These are phyloP conservation scores for Uropsilus gracilis DNA, from an alignment of 2,113 vertebrate species.

Conservation along the genomic window DNA sequence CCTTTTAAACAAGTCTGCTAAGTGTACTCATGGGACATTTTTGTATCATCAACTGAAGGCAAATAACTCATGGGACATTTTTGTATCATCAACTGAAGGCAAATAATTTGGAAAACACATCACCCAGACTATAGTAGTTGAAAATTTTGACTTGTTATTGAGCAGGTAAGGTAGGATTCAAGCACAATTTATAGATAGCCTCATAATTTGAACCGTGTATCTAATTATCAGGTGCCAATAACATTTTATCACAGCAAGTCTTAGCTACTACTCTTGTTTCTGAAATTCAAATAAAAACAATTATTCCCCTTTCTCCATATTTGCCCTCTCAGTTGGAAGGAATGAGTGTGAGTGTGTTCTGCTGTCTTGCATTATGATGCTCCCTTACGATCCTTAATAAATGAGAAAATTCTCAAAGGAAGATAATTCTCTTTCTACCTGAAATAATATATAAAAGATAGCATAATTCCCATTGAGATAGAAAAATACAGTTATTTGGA, in stretches of 20 bases:
- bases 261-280: not conserved
- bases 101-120: constrained; percentile 40
- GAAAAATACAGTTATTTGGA: not conserved
- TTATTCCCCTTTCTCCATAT: not conserved
- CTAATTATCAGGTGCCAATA: constrained; percentile 11
- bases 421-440: not conserved
- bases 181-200: not conserved
- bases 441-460: not conserved
- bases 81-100: not conserved
- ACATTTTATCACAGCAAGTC: not conserved
- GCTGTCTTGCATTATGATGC: not conserved
- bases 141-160: constrained; percentile 4
- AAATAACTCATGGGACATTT: constrained; percentile 40
- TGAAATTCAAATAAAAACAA: not conserved
- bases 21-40: not conserved
- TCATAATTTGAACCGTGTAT: not conserved
- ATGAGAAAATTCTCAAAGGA: not conserved
- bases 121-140: not conserved
- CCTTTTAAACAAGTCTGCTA: constrained; percentile 18
- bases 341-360: not conserved
- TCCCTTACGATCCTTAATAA: not conserved
- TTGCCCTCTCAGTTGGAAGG: not conserved
- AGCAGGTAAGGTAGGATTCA: not conserved
- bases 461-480: not conserved
- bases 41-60: not conserved